Base-by-base conservation (phyloP, 2,113 vertebrate genomes). In the Peromyscus polionotus region DNA sequence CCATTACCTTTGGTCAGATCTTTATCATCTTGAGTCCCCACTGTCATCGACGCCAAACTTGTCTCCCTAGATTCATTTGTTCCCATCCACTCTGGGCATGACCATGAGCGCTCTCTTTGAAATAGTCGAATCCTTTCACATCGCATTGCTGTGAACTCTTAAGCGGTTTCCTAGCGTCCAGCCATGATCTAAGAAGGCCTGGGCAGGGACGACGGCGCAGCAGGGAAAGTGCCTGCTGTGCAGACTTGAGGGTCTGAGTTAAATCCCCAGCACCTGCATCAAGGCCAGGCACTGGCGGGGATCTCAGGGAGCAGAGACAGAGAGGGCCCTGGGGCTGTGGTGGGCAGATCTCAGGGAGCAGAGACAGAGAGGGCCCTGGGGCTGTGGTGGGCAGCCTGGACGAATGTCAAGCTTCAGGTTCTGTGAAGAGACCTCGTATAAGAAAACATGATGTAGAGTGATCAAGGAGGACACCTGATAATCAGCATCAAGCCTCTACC, bases 11-110 rank as follows among this genome's bases (percentile, higher is more conserved):
- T 59, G 45, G 45, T 65, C 68, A 88, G 19, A 17, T 1, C 75
- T 94, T 76, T 67, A 20, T 33, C 72, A 83, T 59, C 59, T 76
- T 94, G 77, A 85, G 17, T 61, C 65, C 95, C 95, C 48, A 77
- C 26, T 72, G 22, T 16, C 90, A 16, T 8, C 57, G 45, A 39
- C 28, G 36, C 9, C 42, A 59, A 54, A 61, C 4, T 42, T 70
- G 0, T 42, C 48, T 85, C 22, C 3, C 70, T 93, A 33, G 17
- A 12, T 42, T 57, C 59, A 83, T 39, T 90, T 36, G n/a, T 59
- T 11, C 6, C 13, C 39, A 88, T 33, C 12, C 24, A 39, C 51
- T 39, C 7, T 92, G 17, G 7, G 9, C 5, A 1, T 33, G 54
- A 4, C 13, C 12, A 61, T 68, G 19, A 20, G 7, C 19, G 12